Evolutionary conservation across 2,113 vertebrate species (phyloP), one percentile per base, ranked within the genome.

Genomic region (Seriola aureovittata): DNA sequence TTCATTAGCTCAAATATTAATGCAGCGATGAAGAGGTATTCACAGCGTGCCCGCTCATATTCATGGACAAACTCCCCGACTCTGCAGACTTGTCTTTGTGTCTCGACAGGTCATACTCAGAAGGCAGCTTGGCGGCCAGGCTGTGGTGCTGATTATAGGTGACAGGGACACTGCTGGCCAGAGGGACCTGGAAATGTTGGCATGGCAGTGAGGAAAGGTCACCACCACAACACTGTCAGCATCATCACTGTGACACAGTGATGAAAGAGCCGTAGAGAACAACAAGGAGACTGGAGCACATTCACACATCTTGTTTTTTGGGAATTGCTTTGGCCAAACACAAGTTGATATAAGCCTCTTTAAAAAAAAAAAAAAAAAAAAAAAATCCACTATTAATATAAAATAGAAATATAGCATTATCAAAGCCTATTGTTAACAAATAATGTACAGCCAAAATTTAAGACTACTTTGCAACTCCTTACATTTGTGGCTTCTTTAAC

Each of bases 141-240:
- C 67, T 72, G 69, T 85, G 81, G 69, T 42, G 81, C 79, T 94
- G 91, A 94, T 93, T 75, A 42, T 88, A 82, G 89, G 85, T 94
- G 93, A 94, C 92, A 93, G 90, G 91, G 84, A 89, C 92, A 92
- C 90, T 93, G 91, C 84, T 92, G 90, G 90, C 93, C 91, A 90
- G 84, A 77, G 90, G 91, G 91, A 88, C 82, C 79, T 67, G 88
- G 63, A 69, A 84, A 83, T 76, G 85, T 90, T 88, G 85, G 87
- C 91, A 88, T 88, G 90, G 90, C 85, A 71, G 82, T 91, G 66
- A 75, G 80, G 85, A 94, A 94, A 93, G 93, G 93, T 94, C 93
- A 93, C 74, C 82, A 63, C 89, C 82, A 71, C 82, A 62, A 76
- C 72, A 75, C 88, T 88, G 91, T 92, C 89, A 91, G 89, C 89